Evolutionary conservation across 2,888 invertebrate genomes (phyloP).

Genomic region (Vandiemenella viatica): DNA sequence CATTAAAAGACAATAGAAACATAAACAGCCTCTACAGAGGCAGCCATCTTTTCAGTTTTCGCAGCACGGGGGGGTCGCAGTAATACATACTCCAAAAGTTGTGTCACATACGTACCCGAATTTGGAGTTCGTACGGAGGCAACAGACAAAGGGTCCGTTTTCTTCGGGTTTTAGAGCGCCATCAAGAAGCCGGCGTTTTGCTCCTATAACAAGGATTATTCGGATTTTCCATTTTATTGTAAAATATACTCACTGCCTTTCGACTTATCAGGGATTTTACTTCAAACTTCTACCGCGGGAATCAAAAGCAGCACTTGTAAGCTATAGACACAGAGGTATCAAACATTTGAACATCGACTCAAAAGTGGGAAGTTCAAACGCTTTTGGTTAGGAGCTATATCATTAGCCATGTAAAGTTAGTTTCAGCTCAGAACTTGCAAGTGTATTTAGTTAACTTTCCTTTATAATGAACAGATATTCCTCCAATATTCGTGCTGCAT

Average conservation of each 20-base stretch:
- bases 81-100: conserved; percentile 9
- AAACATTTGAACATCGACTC: too few species aligned
- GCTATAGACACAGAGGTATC: too few species aligned
- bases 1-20: conserved; percentile 20
- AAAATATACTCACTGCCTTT: conserved; percentile 12
- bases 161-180: conserved; percentile 13
- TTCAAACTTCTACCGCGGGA: conserved; percentile 8
- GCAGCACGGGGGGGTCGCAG: conserved; percentile 7
- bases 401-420: too few species aligned
- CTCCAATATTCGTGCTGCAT: too few species aligned
- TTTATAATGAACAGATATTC: too few species aligned
- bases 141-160: conserved; percentile 14
- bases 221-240: conserved; percentile 17
- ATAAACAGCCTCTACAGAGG: conserved; percentile 22
- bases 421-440: too few species aligned
- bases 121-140: conserved; percentile 10
- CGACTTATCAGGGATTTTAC: conserved; percentile 12
- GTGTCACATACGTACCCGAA: conserved; percentile 13
- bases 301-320: background rate
- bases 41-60: conserved; percentile 21
- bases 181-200: conserved; percentile 16
- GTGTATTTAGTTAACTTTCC: too few species aligned
- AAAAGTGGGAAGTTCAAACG: too few species aligned
- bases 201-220: conserved; percentile 15
- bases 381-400: too few species aligned